Evolutionary conservation across 2,888 invertebrate genomes (phyloP), one percentile per base, ranked within the genome.

Genomic region (Byasa hedistus): DNA sequence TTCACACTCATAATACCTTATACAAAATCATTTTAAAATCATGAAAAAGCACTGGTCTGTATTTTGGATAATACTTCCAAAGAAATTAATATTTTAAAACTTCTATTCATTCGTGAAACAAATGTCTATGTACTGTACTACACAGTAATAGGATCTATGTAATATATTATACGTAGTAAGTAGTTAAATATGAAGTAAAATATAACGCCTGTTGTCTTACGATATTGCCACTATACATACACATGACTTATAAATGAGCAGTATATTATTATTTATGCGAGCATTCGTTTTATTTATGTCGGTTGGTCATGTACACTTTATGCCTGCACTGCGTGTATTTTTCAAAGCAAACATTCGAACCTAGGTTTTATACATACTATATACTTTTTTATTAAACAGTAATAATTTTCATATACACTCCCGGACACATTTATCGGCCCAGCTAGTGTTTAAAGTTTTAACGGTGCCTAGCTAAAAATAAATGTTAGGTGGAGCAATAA

Each of bases 211-310:
- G 5, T 23, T 54, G 3, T 54, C 12, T 22, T 54, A 22, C 52
- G 12, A 54, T 54, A 54, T 54, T 54, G 22, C 52, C 22, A 12
- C 52, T 54, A 3, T 22, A 54, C 22, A 22, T 15, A 54, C 7
- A 23, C 52, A 54, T 54, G 52, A 22, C 52, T 21, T 23, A 54
- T 12, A n/a, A 54, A 54, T 54, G 52, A 22, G 52, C 52, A 54
- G 15, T 23, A 22, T 54, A 22, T 22, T 23, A 54, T 22, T 54
- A 54, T 23, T 22, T 54, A 22, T 15, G 23, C 23, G 1, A 22
- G 8, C 52, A 12, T 54, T 54, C 2, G 22, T n/a, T 54, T 54
- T 54, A 54, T 54, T 54, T 54, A 57, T 63, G 56, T 56, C 55
- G 0, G n/a, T 19, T 48, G n/a, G 48, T 48, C 48, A 48, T 15